phyloP scores from a whole-genome alignment of 2,797 vertebrate species.

The Sebastiscus albofasciatus region DNA sequence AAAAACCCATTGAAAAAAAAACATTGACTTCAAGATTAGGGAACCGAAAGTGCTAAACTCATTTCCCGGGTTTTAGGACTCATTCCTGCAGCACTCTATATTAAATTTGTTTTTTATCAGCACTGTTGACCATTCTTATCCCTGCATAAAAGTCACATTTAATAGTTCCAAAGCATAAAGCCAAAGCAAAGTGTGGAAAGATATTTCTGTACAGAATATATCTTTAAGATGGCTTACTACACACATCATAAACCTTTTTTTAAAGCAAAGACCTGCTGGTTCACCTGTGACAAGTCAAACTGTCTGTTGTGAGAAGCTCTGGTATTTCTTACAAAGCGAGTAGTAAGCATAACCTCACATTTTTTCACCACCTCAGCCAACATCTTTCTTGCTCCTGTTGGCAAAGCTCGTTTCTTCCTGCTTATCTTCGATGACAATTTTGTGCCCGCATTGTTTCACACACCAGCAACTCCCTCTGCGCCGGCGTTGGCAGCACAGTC shows the following conservation, averaged over 20 bases:
- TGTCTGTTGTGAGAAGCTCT: background rate
- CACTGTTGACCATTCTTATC: background rate
- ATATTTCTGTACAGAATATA: background rate
- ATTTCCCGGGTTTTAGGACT: no score
- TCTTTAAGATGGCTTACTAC: background rate
- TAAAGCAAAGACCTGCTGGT: background rate
- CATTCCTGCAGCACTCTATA: background rate
- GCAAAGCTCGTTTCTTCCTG: background rate
- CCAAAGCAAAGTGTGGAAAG: background rate
- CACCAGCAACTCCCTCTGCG: constrained; percentile 1
- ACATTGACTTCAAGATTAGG: no score
- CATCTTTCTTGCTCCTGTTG: constrained; percentile 1
- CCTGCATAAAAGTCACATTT: background rate
- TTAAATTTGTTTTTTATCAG: background rate
- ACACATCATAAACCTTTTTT: background rate
- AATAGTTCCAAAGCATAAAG: background rate
- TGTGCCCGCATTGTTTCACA: constrained; percentile 32
- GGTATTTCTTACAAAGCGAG: background rate
- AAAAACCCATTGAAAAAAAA: no score
- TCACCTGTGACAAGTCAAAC: background rate
- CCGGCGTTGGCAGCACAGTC: constrained; percentile 25
- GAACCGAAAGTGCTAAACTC: no score
- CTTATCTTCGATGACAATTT: constrained; percentile 37
- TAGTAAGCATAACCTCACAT: background rate
- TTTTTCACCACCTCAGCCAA: background rate